Evolutionary conservation across 2,888 invertebrate species (phyloP).

Genomic region (Eristalis arbustorum): DNA sequence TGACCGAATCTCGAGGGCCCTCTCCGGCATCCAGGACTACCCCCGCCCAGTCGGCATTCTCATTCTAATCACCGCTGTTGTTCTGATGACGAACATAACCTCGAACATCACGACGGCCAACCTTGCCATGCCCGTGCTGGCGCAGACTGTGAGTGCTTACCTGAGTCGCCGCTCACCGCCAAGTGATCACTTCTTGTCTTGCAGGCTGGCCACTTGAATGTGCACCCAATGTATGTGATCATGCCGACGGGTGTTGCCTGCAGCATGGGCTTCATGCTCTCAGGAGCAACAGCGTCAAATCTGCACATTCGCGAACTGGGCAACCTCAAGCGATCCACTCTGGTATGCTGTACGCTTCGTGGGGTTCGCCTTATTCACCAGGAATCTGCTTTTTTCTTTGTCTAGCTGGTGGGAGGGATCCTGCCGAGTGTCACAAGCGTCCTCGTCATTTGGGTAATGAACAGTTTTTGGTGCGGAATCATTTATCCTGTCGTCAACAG

Average conservation of each 20-base stretch:
- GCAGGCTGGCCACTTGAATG: constrained; percentile 81
- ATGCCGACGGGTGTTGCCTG: constrained; percentile 90
- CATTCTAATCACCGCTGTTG: constrained; percentile 86
- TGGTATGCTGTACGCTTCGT: neutral
- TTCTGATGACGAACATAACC: constrained; percentile 88
- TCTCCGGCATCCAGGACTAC: constrained; percentile 84
- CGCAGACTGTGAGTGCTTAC: constrained; percentile 82
- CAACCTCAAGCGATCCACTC: constrained; percentile 77
- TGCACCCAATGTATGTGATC: constrained; percentile 93
- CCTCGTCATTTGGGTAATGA: constrained; percentile 84
- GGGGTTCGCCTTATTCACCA: neutral
- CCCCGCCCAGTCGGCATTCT: constrained; percentile 85
- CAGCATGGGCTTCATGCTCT: constrained; percentile 93
- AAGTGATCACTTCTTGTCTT: neutral
- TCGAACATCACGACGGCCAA: constrained; percentile 93
- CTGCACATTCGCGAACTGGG: constrained; percentile 88
- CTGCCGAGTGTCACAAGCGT: constrained; percentile 87
- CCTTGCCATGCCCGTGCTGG: constrained; percentile 89
- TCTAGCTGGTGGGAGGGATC: constrained; percentile 85
- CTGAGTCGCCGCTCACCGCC: no score
- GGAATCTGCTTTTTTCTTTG: constrained; percentile 66
- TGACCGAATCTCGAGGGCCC: constrained; percentile 85
- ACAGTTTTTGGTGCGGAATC: constrained; percentile 85
- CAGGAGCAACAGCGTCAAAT: constrained; percentile 96
- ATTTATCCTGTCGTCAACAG: constrained; percentile 83